These are phyloP conservation scores for Lithophane ornitopus DNA, from an alignment of 2,888 invertebrate species.

Conservation along the genomic window DNA sequence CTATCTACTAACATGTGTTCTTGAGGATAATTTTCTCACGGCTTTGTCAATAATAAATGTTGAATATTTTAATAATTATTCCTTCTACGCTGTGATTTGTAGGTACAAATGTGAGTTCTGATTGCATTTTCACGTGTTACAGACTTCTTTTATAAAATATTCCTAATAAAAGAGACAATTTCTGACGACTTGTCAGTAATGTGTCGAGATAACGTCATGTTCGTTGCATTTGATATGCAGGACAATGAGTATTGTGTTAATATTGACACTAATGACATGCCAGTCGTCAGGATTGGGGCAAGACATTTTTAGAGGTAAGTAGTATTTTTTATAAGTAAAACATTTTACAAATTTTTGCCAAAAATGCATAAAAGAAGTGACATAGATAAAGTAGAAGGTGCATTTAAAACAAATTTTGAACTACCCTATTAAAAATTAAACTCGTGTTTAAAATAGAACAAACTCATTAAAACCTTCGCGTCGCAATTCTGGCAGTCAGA, in stretches of 20 bases:
- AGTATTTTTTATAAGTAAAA: background rate
- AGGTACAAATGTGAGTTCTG: conserved; percentile 26
- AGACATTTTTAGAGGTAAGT: background rate
- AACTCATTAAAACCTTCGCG: background rate
- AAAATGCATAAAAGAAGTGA: background rate
- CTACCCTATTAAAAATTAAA: background rate
- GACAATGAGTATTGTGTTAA: conserved; percentile 28
- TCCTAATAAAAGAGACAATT: conserved; percentile 55
- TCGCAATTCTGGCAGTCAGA: background rate
- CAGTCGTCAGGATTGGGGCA: background rate
- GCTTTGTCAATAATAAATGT: conserved; percentile 65
- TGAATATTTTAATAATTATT: conserved; percentile 62
- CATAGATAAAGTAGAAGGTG: background rate
- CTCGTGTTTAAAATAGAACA: background rate
- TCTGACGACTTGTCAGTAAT: conserved; percentile 67
- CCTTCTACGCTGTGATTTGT: conserved; percentile 44
- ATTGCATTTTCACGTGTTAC: conserved; percentile 35
- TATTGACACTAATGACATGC: background rate
- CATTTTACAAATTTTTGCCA: background rate
- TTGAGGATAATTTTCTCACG: conserved; percentile 73
- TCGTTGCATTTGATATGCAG: conserved; percentile 53
- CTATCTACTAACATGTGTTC: conserved; percentile 74
- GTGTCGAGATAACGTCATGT: conserved; percentile 69
- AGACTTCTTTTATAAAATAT: conserved; percentile 27
- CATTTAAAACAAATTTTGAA: background rate